phyloP scores from a whole-genome alignment of 2,113 vertebrate genomes.

The Zootoca vivipara region DNA sequence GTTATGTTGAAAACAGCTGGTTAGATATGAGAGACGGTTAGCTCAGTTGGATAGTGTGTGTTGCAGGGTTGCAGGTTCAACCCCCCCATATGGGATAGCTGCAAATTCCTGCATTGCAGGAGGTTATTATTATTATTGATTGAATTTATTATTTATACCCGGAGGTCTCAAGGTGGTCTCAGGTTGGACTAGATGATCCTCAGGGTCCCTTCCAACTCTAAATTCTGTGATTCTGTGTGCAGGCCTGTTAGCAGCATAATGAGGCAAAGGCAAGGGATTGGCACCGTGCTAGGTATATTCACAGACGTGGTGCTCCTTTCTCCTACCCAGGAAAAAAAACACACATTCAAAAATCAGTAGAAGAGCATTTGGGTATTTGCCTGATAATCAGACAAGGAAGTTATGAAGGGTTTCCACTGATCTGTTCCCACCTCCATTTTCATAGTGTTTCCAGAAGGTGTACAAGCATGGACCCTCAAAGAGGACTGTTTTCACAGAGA shows the following conservation, averaged over 20 bases:
- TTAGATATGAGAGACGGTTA: rapidly evolving
- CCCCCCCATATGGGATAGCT: too few relatives aligned
- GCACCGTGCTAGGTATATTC: too few relatives aligned
- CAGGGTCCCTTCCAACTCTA: too few relatives aligned
- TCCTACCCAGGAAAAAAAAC: neutral
- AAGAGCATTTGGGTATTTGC: neutral
- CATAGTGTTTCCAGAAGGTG: neutral
- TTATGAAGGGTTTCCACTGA: neutral
- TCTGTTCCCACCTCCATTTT: neutral
- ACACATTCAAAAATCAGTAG: neutral
- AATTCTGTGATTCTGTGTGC: neutral
- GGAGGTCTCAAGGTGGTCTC: too few relatives aligned
- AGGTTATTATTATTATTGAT: too few relatives aligned
- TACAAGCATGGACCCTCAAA: neutral
- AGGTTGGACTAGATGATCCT: too few relatives aligned
- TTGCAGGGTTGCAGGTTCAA: too few relatives aligned
- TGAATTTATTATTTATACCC: too few relatives aligned
- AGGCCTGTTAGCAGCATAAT: neutral
- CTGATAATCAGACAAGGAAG: neutral
- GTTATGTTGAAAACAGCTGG: neutral
- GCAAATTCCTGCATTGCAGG: too few relatives aligned
- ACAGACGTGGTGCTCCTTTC: neutral
- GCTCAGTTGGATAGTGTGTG: too few relatives aligned
- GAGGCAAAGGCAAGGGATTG: neutral
- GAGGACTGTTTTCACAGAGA: neutral